Evolutionary conservation across 1,140 invertebrate species (phyloP), one percentile per base, ranked within the genome.

Genomic region (Ridgeia piscesae): DNA sequence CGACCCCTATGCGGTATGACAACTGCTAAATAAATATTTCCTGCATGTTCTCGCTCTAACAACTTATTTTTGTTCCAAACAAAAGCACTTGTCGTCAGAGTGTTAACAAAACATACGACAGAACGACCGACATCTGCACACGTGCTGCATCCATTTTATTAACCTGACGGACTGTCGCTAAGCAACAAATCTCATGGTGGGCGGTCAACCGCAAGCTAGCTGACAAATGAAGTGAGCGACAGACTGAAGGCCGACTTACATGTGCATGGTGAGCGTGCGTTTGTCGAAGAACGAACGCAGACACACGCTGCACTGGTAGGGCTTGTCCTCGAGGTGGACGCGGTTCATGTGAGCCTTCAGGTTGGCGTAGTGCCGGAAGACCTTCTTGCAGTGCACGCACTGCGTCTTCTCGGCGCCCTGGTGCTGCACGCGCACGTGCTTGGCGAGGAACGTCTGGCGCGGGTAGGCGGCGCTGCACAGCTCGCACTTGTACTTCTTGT

Each of bases 271-370:
- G 17, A 91, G 48, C 17, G 91, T 58, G 33, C 48, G 33, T 48
- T 91, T 91, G 35, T 91, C 35, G 34, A 33, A 33, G 48, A 91
- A 50, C 33, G 33, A 14, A 6, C 42, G 34, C 35, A 33, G 33
- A 58, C 91, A 91, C 17, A 91, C 42, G 34, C 42, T 48, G 33
- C 91, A 91, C 33, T 35, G 48, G 91, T 42, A 58, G 17, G 34
- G 91, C 11, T 35, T 35, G 34, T 58, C 35, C 34, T 34, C 35
- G 14, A 33, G 34, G 91, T 91, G 91, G 33, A 91, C n/a, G 34
- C 91, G 91, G 9, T 91, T 35, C 33, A 91, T 48, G 42, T 91
- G 91, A 9, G 33, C 34, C 42, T 35, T 91, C 91, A 91, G 91
- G 91, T 91, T 33, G 35, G 21, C 33, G 34, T 91, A 35, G 42